Evolutionary conservation across 2,113 vertebrate genomes (phyloP).

Genomic region (Bufo bufo): DNA sequence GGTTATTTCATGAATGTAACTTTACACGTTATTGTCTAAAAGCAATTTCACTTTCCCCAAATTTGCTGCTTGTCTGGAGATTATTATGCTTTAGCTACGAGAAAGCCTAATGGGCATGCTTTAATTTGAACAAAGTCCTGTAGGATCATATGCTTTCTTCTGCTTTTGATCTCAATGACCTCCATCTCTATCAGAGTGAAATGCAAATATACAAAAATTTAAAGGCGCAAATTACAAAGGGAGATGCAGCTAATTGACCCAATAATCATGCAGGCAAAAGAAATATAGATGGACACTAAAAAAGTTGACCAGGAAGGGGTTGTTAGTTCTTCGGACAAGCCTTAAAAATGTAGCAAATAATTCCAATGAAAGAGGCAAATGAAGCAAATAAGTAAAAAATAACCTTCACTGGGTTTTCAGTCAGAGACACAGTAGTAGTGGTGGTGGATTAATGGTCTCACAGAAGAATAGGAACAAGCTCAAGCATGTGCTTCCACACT

Average conservation of each 20-base stretch:
- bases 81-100: conserved; percentile 54
- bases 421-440: too few species aligned
- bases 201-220: conserved; percentile 45
- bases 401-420: neutral
- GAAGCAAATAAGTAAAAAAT: neutral
- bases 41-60: conserved; percentile 52
- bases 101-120: conserved; percentile 51
- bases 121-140: conserved; percentile 56
- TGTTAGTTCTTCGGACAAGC: neutral
- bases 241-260: conserved; percentile 1
- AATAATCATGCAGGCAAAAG: neutral
- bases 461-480: too few species aligned
- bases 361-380: neutral
- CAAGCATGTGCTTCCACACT: too few species aligned
- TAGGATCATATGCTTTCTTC: conserved; percentile 41
- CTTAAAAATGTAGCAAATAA: neutral
- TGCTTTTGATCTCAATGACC: conserved; percentile 52
- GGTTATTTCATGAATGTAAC: conserved; percentile 73
- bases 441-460: too few species aligned
- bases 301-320: neutral
- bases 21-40: conserved; percentile 60
- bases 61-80: conserved; percentile 56
- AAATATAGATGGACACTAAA: neutral
- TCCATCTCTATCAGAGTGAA: conserved; percentile 30
- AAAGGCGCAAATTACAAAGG: conserved; percentile 34